phyloP scores from a whole-genome alignment of 2,113 vertebrate genomes.

The Erythrolamprus reginae region DNA sequence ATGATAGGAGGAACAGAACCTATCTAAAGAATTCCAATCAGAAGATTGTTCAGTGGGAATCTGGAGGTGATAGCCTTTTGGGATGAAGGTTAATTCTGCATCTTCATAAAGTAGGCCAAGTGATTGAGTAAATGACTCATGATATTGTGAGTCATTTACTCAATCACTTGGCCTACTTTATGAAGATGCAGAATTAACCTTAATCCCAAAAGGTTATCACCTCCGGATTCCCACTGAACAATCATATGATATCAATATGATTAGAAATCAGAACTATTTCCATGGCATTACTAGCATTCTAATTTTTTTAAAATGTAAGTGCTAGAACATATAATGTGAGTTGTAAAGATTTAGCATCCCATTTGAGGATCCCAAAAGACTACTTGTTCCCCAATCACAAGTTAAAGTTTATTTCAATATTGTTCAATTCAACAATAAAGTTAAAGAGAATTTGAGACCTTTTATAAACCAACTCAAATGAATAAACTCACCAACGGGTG shows the following conservation, averaged over 20 bases:
- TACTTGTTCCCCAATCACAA: not conserved
- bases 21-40: not conserved
- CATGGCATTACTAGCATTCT: not conserved
- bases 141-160: not conserved
- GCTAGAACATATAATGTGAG: not conserved
- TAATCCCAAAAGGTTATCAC: not conserved
- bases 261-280: not conserved
- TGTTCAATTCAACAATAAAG: not conserved
- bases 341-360: not conserved
- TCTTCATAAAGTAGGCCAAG: not conserved
- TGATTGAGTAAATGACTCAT: not conserved
- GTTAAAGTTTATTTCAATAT: not conserved
- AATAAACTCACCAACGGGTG: conserved; percentile 80
- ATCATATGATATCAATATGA: not conserved
- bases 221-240: not conserved
- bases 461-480: conserved; percentile 43
- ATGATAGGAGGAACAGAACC: not conserved
- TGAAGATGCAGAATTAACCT: not conserved
- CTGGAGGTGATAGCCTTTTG: not conserved
- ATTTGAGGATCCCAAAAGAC: not conserved
- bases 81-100: not conserved
- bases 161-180: not conserved
- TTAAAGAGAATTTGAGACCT: conserved; percentile 26
- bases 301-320: not conserved
- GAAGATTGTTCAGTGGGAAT: not conserved